Evolutionary conservation across 1,140 invertebrate species (phyloP).

Genomic region (Araneus ventricosus): DNA sequence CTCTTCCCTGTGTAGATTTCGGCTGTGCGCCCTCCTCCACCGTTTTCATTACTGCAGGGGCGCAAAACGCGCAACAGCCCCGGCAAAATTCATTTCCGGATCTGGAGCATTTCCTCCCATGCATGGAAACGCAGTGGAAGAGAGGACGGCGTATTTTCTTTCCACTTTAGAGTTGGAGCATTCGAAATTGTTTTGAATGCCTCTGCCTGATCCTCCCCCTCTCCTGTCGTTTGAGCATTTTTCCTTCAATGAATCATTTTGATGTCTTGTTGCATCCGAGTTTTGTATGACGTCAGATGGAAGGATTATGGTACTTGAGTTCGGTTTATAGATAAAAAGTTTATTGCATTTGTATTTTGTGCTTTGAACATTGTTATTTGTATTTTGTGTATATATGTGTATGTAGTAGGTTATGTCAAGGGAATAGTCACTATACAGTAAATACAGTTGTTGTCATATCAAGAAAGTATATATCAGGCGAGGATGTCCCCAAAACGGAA

Average conservation of each 20-base stretch:
- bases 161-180: conserved; percentile 34
- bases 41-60: conserved; percentile 48
- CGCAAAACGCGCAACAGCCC: conserved; percentile 59
- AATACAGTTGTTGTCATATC: too few relatives aligned
- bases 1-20: conserved; percentile 9
- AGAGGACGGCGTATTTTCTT: conserved; percentile 41
- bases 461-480: too few relatives aligned
- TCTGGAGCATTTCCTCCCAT: conserved; percentile 40
- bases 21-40: background rate
- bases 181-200: background rate
- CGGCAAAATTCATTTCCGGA: conserved; percentile 39
- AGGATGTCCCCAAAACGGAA: too few relatives aligned
- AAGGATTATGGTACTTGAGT: background rate
- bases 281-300: background rate
- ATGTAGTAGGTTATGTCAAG: too few relatives aligned
- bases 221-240: background rate
- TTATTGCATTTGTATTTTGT: too few relatives aligned
- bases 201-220: background rate
- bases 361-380: too few relatives aligned
- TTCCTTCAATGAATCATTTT: conserved; percentile 27
- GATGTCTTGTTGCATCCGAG: background rate
- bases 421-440: too few relatives aligned
- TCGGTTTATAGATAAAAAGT: too few relatives aligned
- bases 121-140: background rate
- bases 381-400: too few relatives aligned